Conservation (phyloP, 2,888 invertebrate species). For the Morpho helenor region DNA sequence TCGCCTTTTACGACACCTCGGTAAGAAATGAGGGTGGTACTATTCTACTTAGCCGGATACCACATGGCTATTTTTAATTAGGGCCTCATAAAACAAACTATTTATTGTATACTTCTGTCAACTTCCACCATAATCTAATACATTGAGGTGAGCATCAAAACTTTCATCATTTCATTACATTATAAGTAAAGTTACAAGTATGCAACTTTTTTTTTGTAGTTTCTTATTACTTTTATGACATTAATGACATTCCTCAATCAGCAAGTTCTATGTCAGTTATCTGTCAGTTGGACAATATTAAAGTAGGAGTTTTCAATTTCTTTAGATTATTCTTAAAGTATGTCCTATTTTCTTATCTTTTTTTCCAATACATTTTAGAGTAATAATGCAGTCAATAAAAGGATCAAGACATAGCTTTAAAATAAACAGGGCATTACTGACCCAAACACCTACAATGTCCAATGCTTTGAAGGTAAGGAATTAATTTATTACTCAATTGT, state of each 20-base stretch:
- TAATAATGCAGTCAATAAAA: constrained; percentile 9
- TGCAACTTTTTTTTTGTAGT: not conserved
- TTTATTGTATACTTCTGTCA: no score
- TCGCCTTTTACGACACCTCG: no score
- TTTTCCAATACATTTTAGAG: constrained; percentile 15
- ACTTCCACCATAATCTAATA: no score
- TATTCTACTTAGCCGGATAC: no score
- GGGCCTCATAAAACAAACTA: no score
- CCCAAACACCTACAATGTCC: constrained; percentile 4
- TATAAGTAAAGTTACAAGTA: not conserved
- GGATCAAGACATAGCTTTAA: not conserved
- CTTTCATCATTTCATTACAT: no score
- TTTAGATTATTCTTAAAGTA: constrained; percentile 6
- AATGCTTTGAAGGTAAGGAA: constrained; percentile 16
- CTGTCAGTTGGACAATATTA: constrained; percentile 17
- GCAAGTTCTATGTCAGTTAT: constrained; percentile 21
- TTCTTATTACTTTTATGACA: constrained; percentile 15
- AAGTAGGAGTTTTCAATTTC: constrained; percentile 14
- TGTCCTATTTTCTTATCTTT: constrained; percentile 5
- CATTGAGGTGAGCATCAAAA: no score
- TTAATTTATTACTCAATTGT: constrained; percentile 1
- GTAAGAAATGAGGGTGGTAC: no score
- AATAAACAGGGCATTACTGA: not conserved
- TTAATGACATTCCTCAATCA: constrained; percentile 16
- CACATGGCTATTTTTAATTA: no score